phyloP scores from a whole-genome alignment of 2,113 vertebrate genomes.

The Anoplopoma fimbria region DNA sequence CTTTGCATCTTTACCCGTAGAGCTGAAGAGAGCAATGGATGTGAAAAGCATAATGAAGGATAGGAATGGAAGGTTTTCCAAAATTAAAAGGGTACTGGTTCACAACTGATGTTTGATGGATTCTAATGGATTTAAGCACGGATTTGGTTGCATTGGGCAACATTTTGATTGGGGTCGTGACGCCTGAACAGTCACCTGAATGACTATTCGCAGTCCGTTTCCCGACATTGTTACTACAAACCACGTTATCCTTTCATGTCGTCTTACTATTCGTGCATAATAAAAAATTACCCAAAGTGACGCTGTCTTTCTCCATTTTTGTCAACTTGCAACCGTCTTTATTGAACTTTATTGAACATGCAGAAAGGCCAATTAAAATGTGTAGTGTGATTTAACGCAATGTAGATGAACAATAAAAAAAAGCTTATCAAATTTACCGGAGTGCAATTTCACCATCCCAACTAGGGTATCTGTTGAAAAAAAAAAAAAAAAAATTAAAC shows the following conservation, averaged over 20 bases:
- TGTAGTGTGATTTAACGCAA: neutral
- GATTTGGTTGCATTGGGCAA: neutral
- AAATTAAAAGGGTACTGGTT: neutral
- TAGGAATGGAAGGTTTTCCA: neutral
- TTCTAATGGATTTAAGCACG: neutral
- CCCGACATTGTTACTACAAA: too few species aligned
- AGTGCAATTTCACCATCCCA: conserved; percentile 88
- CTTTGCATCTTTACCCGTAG: conserved; percentile 19
- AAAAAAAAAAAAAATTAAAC: neutral
- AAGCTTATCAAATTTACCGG: conserved; percentile 50
- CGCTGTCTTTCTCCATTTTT: too few species aligned
- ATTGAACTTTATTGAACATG: too few species aligned
- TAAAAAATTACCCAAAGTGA: too few species aligned
- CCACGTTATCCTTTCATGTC: too few species aligned
- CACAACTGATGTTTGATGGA: neutral
- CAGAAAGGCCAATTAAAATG: neutral
- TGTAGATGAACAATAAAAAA: neutral
- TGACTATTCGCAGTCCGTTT: too few species aligned
- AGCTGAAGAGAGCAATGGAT: conserved; percentile 22
- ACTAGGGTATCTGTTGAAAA: conserved; percentile 86
- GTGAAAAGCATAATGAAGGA: fast-evolving
- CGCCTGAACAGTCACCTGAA: neutral
- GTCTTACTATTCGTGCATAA: too few species aligned
- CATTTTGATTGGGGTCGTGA: neutral
- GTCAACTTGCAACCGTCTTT: too few species aligned